Conservation (phyloP, 30 jellyfish, hydroid and myxozoan species). For the Haliclystus octoradiatus region DNA sequence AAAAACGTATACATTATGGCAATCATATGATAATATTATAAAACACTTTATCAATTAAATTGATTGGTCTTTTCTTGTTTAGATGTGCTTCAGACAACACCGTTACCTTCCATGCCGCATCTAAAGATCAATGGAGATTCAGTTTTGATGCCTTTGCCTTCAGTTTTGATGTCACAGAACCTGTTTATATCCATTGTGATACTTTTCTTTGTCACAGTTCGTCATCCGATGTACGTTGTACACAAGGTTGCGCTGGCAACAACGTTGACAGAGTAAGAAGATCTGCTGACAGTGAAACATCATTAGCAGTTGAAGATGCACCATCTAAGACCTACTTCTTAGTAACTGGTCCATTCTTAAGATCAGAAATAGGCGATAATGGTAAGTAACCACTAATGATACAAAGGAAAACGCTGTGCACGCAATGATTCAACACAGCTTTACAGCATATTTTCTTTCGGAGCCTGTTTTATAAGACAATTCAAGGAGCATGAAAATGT, state of each 20-base stretch:
- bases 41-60: too few relatives aligned
- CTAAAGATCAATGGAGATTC: constrained; percentile 16
- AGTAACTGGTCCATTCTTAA: not conserved
- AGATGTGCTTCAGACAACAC: constrained; percentile 39
- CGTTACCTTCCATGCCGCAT: constrained; percentile 10
- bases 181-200: constrained; percentile 34
- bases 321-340: constrained; percentile 25
- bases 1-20: too few relatives aligned
- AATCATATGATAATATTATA: too few relatives aligned
- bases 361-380: too few relatives aligned
- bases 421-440: too few relatives aligned
- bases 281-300: constrained; percentile 4
- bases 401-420: too few relatives aligned
- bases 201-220: constrained; percentile 37
- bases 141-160: constrained; percentile 28
- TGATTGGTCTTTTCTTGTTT: too few relatives aligned
- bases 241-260: constrained; percentile 39
- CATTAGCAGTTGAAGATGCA: not conserved
- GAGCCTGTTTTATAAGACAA: too few relatives aligned
- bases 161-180: constrained; percentile 8
- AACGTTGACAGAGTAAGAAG: constrained; percentile 26
- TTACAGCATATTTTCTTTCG: too few relatives aligned
- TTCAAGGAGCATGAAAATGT: too few relatives aligned
- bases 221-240: constrained; percentile 9
- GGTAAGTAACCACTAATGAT: too few relatives aligned